These are phyloP conservation scores for Hermodice carunculata DNA, from an alignment of 2,888 invertebrate genomes.

Conservation along the genomic window DNA sequence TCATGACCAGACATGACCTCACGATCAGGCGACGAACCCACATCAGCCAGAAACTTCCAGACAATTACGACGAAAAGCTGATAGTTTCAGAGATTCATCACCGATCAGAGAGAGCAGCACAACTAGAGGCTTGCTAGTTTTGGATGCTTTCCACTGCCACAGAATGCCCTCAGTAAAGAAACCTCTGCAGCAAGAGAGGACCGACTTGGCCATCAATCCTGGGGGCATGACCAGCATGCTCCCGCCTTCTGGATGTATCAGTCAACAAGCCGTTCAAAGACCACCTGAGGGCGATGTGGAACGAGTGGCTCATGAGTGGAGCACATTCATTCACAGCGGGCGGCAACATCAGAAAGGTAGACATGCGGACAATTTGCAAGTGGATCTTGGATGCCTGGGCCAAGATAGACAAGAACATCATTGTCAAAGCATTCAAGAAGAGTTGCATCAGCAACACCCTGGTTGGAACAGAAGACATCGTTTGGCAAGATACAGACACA, in stretches of 20 bases:
- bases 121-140: background rate
- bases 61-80: constrained; percentile 2
- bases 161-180: background rate
- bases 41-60: constrained; percentile 1
- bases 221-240: no score
- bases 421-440: background rate
- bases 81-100: background rate
- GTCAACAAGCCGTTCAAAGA: constrained; percentile 2
- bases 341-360: background rate
- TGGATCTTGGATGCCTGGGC: background rate
- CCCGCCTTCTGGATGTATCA: background rate
- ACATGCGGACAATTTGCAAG: background rate
- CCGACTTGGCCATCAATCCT: background rate
- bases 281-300: background rate
- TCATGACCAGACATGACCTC: no score
- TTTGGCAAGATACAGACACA: no score
- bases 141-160: no score
- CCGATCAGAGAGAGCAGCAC: background rate
- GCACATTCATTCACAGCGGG: no score
- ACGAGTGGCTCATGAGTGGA: no score
- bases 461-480: no score
- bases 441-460: background rate
- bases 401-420: background rate
- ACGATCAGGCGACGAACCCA: no score
- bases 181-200: background rate